A percentile compares a stretch with the other conserved stretches of the same genome.
Conservation (phyloP, 2,888 invertebrate species). For the Scaptomyza reducta region DNA sequence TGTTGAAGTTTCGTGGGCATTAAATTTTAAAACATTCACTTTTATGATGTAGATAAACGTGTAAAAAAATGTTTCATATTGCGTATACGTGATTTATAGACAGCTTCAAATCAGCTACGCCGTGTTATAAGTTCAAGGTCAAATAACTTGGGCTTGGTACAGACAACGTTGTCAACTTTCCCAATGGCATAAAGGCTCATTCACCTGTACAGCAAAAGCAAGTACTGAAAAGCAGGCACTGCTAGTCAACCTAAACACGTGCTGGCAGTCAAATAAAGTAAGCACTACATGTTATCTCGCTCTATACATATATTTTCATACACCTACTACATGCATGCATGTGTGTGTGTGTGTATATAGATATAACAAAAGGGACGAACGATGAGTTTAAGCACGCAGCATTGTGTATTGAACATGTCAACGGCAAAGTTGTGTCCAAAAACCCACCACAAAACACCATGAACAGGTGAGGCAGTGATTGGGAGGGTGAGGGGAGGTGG, state of each 20-base stretch:
- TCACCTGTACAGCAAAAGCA: constrained; percentile 7
- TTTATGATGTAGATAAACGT: no score
- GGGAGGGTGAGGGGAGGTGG: not conserved
- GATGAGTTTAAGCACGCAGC: constrained; percentile 73
- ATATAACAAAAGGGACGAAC: constrained; percentile 53
- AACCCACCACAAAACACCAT: constrained; percentile 58
- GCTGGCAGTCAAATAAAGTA: constrained; percentile 59
- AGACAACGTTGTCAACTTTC: constrained; percentile 5
- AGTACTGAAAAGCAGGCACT: constrained; percentile 11
- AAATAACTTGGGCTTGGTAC: constrained; percentile 4
- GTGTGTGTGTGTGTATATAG: not conserved
- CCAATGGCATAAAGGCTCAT: constrained; percentile 6
- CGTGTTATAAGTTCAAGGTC: constrained; percentile 14
- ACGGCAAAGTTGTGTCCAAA: constrained; percentile 76
- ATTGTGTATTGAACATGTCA: constrained; percentile 80
- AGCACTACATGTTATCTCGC: constrained; percentile 25
- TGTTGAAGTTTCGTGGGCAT: not conserved
- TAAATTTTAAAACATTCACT: not conserved
- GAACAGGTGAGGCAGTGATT: constrained; percentile 1
- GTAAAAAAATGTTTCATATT: not conserved
- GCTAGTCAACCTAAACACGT: constrained; percentile 57
- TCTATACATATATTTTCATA: not conserved
- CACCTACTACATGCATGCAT: not conserved
- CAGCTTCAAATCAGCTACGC: not conserved
- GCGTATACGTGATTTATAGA: not conserved